Base-by-base conservation (phyloP, 2,888 invertebrate genomes). In the Lissonota sp. region DNA sequence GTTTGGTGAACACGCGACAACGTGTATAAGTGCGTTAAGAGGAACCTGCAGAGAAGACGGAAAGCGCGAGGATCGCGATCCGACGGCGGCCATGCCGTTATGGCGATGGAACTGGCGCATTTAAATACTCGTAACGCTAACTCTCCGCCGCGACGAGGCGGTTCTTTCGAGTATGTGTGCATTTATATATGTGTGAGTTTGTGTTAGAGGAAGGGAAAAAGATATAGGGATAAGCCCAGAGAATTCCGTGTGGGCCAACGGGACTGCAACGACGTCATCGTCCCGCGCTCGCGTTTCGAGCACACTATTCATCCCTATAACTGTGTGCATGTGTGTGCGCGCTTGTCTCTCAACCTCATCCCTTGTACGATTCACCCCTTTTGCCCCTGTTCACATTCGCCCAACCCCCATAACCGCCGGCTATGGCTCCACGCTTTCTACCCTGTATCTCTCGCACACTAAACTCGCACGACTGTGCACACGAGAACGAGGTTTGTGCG, bases 51-150 rank as follows among this genome's bases (percentile, higher is more conserved):
- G 77, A 53, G 79, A 85, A 84, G 83, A 85, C 82, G 78, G 62
- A 83, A 79, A 79, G 82, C 83, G 82, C 83, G 80, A 76, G 81
- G 71, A 79, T 66, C 80, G 84, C 84, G 78, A 86, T 88, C 89
- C 89, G 90, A 88, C 90, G 90, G 90, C 88, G 85, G 86, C 85
- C 87, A 87, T 86, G 84, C 83, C 84, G 81, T 80, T 85, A 83
- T 80, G 83, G 83, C 84, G 80, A 84, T 78, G 82, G 78, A 81
- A 80, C 83, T 83, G 80, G 84, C 84, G 86, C 86, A 87, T 86
- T 87, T 83, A 85, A 85, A 85, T 86, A 82, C 77, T 80, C 84
- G 83, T 85, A 84, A 84, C 83, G 79, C 82, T 83, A 82, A 84
- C 85, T 85, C 79, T 80, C 80, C 62, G 71, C 5, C 6, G 42